Evolutionary conservation across 2,888 invertebrate species (phyloP), one percentile per base, ranked within the genome.

Genomic region (Auanema freiburgensis): DNA sequence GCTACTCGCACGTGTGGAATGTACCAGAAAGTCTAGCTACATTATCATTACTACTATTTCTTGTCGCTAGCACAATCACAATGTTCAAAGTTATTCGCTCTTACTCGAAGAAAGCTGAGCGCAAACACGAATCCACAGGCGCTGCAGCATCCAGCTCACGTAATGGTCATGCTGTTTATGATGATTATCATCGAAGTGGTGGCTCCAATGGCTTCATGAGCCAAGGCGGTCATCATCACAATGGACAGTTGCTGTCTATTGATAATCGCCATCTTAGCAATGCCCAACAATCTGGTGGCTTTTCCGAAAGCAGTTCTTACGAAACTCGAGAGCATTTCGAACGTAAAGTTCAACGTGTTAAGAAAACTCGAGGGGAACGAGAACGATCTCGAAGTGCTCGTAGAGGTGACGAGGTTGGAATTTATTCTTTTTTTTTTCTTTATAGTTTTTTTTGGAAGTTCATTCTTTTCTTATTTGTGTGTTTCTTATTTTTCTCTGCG

Each of bases 1-100:
- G 69, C 63, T 66, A 68, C 41, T 64, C 69, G 66, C 69, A 72
- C 71, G 75, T 71, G 56, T 69, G 65, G 69, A 66, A 73, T 63
- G 72, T 71, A 62, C 76, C 74, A 70, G 71, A 71, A 54, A 57
- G 68, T 63, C 72, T 76, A 67, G 71, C 72, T 41, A 74, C 78
- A 57, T 57, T 65, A 49, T 57, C 76, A 50, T 65, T 78, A 23
- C 41, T 76, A 61, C 65, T 76, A 50, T 70, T 74, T 42, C 40
- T 62, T 18, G 18, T n/a, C 33, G 70, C 67, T 33, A 60, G 64
- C n/a, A 63, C 58, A 91, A 85, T 89, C 23, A 73, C 63, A 25
- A 73, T 73, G 73, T 60, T 66, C 51, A 73, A 90, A 84, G 91
- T 91, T 86, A 90, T 91, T 72, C 90, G 90, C 85, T 80, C 81